Conservation (phyloP, 1,140 invertebrate species). For the Sycophila sp. region DNA sequence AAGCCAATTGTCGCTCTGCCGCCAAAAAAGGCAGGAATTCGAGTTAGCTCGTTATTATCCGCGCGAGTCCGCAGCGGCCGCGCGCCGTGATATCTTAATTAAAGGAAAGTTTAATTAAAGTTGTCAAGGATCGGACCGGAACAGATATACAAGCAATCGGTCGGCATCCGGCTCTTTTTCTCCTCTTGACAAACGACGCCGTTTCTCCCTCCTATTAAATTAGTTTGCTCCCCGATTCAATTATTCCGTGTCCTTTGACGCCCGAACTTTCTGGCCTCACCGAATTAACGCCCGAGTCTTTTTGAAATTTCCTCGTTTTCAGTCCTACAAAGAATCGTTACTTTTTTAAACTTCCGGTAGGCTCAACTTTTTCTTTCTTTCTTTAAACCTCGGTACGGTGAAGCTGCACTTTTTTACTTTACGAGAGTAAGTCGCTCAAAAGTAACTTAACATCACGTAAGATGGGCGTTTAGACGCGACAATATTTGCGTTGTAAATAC, state of each 20-base stretch:
- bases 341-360: too few relatives aligned
- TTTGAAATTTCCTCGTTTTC: not conserved
- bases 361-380: too few relatives aligned
- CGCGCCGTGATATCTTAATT: slow-evolving; percentile 7
- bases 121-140: not conserved
- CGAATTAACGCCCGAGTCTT: not conserved
- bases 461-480: not conserved
- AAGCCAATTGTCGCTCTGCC: too few relatives aligned
- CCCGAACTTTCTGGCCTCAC: not conserved
- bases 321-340: too few relatives aligned
- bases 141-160: not conserved
- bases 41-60: too few relatives aligned
- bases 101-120: slow-evolving; percentile 18
- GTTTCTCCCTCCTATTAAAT: slow-evolving; percentile 16
- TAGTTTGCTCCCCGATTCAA: slow-evolving; percentile 21
- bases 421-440: too few relatives aligned
- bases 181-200: slow-evolving; percentile 3
- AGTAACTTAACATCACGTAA: not conserved
- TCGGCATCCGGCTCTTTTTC: not conserved
- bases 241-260: not conserved
- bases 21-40: too few relatives aligned
- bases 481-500: slow-evolving; percentile 23
- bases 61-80: not conserved
- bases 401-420: too few relatives aligned
- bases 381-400: too few relatives aligned